These are phyloP conservation scores for Tor tambroides DNA, from an alignment of 2,113 vertebrate species.

Conservation along the genomic window DNA sequence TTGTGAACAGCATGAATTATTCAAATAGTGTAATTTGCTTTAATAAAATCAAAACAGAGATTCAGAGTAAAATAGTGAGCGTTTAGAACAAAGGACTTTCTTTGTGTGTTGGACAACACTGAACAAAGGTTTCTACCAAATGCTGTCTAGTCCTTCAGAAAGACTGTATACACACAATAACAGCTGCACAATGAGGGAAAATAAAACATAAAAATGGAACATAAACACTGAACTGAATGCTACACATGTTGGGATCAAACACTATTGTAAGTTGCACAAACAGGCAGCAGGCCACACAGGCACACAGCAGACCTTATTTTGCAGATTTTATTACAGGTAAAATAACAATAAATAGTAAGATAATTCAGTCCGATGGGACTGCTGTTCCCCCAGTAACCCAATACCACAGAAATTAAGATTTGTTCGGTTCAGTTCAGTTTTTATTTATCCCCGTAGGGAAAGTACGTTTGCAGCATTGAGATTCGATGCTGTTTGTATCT, in stretches of 20 bases:
- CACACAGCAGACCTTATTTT: not conserved
- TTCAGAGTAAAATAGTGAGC: slow-evolving; percentile 35
- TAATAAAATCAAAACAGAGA: slow-evolving; percentile 29
- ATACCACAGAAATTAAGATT: not conserved
- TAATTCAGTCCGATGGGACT: not conserved
- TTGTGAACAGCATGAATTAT: slow-evolving; percentile 27
- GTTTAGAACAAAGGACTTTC: not conserved
- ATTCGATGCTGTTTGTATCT: not conserved
- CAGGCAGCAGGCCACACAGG: not conserved
- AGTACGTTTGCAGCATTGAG: not conserved
- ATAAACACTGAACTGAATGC: not conserved
- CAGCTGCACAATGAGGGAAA: not conserved
- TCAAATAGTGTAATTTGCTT: slow-evolving; percentile 3
- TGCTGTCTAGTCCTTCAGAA: slow-evolving; percentile 17
- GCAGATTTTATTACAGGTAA: not conserved
- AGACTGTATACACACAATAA: not conserved
- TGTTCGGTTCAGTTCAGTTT: too few relatives aligned
- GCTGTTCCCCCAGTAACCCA: not conserved
- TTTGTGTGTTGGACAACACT: slow-evolving; percentile 7
- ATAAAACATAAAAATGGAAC: not conserved
- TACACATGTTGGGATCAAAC: not conserved
- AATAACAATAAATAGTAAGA: not conserved
- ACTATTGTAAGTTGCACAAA: not conserved
- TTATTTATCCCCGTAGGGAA: too few relatives aligned
- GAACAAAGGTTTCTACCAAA: slow-evolving; percentile 5